Conservation (phyloP, 2,797 vertebrate species). For the Spinus olivaceus region DNA sequence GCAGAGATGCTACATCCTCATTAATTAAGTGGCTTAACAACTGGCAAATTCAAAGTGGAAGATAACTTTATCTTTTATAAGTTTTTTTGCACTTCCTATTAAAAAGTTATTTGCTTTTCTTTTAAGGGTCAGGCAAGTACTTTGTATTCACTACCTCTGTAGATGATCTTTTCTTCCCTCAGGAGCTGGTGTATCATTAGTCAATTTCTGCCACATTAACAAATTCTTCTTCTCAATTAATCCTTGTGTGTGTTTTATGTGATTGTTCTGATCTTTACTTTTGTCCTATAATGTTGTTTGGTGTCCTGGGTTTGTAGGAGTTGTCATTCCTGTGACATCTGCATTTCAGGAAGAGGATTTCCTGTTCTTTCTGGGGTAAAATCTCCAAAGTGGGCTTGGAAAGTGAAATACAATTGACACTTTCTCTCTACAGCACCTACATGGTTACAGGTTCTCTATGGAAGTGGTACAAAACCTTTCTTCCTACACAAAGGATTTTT, state of each 20-base stretch:
- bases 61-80: neutral
- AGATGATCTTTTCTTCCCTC: neutral
- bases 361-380: neutral
- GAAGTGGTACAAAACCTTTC: neutral
- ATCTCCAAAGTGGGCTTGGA: neutral
- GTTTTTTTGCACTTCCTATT: neutral
- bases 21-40: neutral
- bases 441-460: neutral
- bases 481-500: neutral
- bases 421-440: neutral
- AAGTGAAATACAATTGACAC: neutral
- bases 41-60: neutral
- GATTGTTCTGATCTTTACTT: neutral
- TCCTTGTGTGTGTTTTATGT: neutral
- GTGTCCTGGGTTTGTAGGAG: neutral
- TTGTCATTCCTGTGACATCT: neutral
- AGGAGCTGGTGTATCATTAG: neutral
- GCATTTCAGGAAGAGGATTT: constrained; percentile 10
- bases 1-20: neutral
- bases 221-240: neutral
- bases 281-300: neutral
- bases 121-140: neutral
- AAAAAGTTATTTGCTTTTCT: neutral
- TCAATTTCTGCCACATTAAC: neutral
- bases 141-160: neutral